Percentiles rank a stretch among this genome's conserved stretches.
Evolutionary conservation across 1,140 invertebrate species (phyloP).

Genomic region (Odontomachus brunneus): DNA sequence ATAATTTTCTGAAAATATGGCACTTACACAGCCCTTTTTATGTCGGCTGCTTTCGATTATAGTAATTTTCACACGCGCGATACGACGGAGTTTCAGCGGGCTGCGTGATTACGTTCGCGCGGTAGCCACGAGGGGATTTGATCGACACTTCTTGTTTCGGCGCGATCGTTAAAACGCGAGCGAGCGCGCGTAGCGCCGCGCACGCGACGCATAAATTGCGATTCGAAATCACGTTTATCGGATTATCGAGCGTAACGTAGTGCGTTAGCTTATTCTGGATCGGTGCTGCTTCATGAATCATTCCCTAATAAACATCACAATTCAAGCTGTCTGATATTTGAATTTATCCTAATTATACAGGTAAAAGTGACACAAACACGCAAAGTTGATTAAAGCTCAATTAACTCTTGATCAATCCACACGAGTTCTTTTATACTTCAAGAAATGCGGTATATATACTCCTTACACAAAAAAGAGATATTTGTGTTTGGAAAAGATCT

Average conservation of each 20-base stretch:
- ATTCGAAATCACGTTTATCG: slow-evolving; percentile 50
- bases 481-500: no score
- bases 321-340: slow-evolving; percentile 23
- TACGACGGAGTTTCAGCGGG: slow-evolving; percentile 7
- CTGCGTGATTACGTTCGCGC: slow-evolving; percentile 38
- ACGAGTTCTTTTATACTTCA: no score
- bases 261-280: slow-evolving; percentile 25
- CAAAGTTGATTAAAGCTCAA: no score
- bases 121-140: slow-evolving; percentile 15
- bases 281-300: not conserved
- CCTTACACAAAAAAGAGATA: no score
- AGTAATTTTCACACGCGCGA: slow-evolving; percentile 52
- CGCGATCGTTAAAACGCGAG: slow-evolving; percentile 48
- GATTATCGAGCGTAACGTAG: slow-evolving; percentile 54
- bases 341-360: not conserved
- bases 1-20: slow-evolving; percentile 48
- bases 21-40: slow-evolving; percentile 41
- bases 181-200: not conserved
- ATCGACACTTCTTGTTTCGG: slow-evolving; percentile 54
- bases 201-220: slow-evolving; percentile 53
- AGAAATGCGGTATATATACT: no score
- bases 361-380: not conserved
- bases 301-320: slow-evolving; percentile 45
- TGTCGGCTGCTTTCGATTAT: slow-evolving; percentile 35
- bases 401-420: no score